A percentile compares a stretch with the other conserved stretches of the same genome.
phyloP scores from a whole-genome alignment of 2,888 invertebrate genomes.

The Synergus umbraculus region DNA sequence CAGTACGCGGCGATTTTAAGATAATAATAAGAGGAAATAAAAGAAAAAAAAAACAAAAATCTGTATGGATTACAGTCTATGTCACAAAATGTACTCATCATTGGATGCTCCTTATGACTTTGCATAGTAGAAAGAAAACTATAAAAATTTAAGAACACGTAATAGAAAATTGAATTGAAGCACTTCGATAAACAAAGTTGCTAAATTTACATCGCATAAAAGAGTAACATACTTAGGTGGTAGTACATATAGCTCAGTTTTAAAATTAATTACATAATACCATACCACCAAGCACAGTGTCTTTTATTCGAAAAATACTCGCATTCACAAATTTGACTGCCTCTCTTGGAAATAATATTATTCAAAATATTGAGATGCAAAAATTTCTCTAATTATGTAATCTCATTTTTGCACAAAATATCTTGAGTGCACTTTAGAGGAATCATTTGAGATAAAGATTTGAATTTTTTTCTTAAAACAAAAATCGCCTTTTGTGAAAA shows the following conservation, averaged over 20 bases:
- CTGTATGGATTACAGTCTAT: slow-evolving; percentile 35
- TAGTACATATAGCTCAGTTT: slow-evolving; percentile 48
- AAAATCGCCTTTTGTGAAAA: not conserved
- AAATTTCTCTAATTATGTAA: slow-evolving; percentile 7
- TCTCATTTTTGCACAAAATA: not conserved
- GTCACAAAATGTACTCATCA: slow-evolving; percentile 32
- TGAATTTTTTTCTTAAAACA: not conserved
- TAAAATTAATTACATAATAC: slow-evolving; percentile 47
- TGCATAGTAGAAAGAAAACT: slow-evolving; percentile 21
- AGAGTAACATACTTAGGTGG: slow-evolving; percentile 46
- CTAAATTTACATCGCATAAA: slow-evolving; percentile 44
- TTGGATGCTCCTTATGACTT: slow-evolving; percentile 37
- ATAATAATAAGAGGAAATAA: slow-evolving; percentile 11
- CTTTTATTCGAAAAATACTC: slow-evolving; percentile 49
- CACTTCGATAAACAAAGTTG: slow-evolving; percentile 29
- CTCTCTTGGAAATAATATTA: not conserved
- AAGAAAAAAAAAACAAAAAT: slow-evolving; percentile 37
- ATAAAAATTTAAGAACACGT: not conserved
- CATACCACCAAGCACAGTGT: slow-evolving; percentile 53
- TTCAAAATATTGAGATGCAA: not conserved
- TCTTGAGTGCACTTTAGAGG: not conserved
- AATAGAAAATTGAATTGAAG: slow-evolving; percentile 37
- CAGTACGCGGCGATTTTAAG: not conserved
- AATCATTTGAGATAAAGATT: slow-evolving; percentile 8
- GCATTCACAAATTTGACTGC: slow-evolving; percentile 41